These are phyloP conservation scores for Momotus momota DNA, from an alignment of 2,797 vertebrate genomes.

Conservation along the genomic window DNA sequence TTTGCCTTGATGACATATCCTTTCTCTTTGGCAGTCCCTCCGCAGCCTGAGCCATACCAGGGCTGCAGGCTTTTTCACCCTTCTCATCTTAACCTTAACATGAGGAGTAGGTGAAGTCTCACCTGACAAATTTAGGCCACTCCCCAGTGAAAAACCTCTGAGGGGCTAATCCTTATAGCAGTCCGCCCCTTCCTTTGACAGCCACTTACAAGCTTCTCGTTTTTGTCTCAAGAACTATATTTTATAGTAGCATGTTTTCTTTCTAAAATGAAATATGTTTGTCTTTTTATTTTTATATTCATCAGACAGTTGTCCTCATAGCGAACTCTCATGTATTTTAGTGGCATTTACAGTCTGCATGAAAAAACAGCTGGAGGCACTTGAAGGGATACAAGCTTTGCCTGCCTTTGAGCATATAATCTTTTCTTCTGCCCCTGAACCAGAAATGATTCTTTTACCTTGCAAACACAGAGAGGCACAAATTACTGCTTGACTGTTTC, in stretches of 20 bases:
- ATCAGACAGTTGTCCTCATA: not conserved
- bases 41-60: not conserved
- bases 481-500: not conserved
- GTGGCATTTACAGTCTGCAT: constrained; percentile 23
- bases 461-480: constrained; percentile 3
- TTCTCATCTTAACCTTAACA: not conserved
- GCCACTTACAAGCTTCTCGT: not conserved
- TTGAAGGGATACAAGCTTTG: not conserved
- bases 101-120: not conserved
- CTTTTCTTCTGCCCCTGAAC: constrained; percentile 4
- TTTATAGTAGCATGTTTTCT: not conserved
- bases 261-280: constrained; percentile 1
- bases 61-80: not conserved
- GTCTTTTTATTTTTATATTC: not conserved
- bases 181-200: not conserved
- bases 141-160: not conserved
- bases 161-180: not conserved
- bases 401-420: constrained; percentile 23
- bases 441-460: constrained; percentile 26
- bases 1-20: fast-evolving
- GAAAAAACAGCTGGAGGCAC: constrained; percentile 37
- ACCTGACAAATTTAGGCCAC: not conserved
- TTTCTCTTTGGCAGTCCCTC: not conserved
- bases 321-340: not conserved
- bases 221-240: not conserved